phyloP scores from a whole-genome alignment of 2,888 invertebrate species.

The Aquatica leii region DNA sequence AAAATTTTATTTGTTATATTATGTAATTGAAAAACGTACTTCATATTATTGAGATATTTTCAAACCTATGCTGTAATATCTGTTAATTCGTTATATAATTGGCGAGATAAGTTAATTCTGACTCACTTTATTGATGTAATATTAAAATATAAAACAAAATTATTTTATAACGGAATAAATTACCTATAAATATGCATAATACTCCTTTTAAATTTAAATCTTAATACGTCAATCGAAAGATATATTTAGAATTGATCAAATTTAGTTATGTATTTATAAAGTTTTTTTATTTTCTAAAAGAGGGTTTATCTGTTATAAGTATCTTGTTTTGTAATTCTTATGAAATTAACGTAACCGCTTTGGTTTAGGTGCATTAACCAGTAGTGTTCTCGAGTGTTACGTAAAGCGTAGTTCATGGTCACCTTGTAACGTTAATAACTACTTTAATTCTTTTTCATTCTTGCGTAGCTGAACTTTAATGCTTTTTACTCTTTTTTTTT shows the following conservation, averaged over 20 bases:
- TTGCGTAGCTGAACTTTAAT: too few species aligned
- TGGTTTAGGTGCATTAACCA: constrained; percentile 8
- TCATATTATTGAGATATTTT: background rate
- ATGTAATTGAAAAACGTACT: constrained; percentile 1
- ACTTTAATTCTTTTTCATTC: too few species aligned
- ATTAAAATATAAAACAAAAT: background rate
- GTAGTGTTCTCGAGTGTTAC: constrained; percentile 1
- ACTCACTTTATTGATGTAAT: constrained; percentile 5
- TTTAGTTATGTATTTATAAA: too few species aligned
- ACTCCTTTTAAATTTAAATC: background rate
- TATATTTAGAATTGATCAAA: too few species aligned
- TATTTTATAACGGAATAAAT: background rate
- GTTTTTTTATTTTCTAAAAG: too few species aligned
- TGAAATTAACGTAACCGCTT: too few species aligned
- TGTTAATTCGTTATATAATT: background rate
- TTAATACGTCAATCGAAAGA: background rate
- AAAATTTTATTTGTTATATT: background rate
- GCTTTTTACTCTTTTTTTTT: too few species aligned
- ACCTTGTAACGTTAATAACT: too few species aligned
- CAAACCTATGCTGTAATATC: background rate
- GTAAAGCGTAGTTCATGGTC: constrained; percentile 1
- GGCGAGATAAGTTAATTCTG: background rate
- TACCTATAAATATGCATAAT: background rate
- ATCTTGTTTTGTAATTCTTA: too few species aligned
- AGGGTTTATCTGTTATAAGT: too few species aligned